Evolutionary conservation across 1,140 invertebrate species (phyloP).

Genomic region (Drosophila pruinosa): DNA sequence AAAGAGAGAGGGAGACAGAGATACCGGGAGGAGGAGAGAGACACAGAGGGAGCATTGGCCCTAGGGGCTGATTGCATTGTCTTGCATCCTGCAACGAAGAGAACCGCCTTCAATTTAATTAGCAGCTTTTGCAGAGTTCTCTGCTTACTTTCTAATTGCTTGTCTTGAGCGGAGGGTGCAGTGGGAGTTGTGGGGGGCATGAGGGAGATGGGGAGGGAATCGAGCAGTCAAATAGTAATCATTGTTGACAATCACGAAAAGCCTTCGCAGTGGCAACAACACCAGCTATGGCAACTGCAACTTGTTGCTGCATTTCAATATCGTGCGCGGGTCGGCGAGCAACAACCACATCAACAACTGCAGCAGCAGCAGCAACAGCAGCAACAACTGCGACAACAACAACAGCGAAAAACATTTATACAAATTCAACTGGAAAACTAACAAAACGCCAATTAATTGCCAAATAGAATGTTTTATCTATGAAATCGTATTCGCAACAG

Average conservation of each 20-base stretch:
- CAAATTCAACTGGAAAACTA: slow-evolving; percentile 78
- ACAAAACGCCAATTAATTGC: slow-evolving; percentile 80
- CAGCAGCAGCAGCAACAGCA: slow-evolving; percentile 23
- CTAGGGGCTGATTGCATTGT: slow-evolving; percentile 56
- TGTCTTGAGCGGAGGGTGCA: not conserved
- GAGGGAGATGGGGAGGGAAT: slow-evolving; percentile 7
- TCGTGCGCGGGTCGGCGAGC: slow-evolving; percentile 59
- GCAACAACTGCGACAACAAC: slow-evolving; percentile 24
- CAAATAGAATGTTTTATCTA: slow-evolving; percentile 81
- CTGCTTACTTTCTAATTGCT: slow-evolving; percentile 55
- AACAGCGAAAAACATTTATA: slow-evolving; percentile 54
- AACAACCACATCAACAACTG: slow-evolving; percentile 30
- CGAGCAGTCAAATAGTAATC: slow-evolving; percentile 71
- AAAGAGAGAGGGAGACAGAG: not conserved
- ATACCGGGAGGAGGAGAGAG: not conserved
- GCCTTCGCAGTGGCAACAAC: slow-evolving; percentile 21
- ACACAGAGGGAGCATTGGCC: slow-evolving; percentile 15
- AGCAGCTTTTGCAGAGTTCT: slow-evolving; percentile 41
- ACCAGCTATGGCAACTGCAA: slow-evolving; percentile 22
- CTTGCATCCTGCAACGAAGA: slow-evolving; percentile 25
- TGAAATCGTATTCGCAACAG: slow-evolving; percentile 62
- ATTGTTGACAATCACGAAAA: slow-evolving; percentile 79
- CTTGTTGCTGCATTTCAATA: slow-evolving; percentile 72
- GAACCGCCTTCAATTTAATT: slow-evolving; percentile 69
- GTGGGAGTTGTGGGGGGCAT: too few species aligned